Evolutionary conservation across 2,888 invertebrate species (phyloP), one percentile per base, ranked within the genome.

Genomic region (Morpho achilles): DNA sequence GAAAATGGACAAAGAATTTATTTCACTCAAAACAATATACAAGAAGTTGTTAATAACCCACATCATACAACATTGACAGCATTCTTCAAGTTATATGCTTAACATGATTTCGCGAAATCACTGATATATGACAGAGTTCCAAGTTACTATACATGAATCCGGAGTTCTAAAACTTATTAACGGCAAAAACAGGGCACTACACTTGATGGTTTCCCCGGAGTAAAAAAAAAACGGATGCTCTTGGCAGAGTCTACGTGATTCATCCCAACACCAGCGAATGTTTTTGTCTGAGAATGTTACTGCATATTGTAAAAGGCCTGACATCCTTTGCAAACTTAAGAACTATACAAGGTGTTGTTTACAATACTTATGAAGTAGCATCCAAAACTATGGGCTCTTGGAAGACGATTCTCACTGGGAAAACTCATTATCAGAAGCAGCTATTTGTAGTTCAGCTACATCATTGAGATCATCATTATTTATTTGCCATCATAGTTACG

Each of bases 391-490:
- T 66, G 64, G 69, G 41, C 65, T 68, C 54, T 65, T 72, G 60
- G 69, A 68, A 69, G 67, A 68, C 54, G 67, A 70, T 65, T 61
- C 61, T 64, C 67, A 70, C 57, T 69, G 68, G 70, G 65, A 70
- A 65, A 66, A 61, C 53, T 68, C 68, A 62, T 60, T 68, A 63
- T 62, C 57, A 59, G 71, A 72, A 67, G 67, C 69, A 50, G 64
- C 65, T 63, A 10, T 64, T 54, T 64, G 61, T 16, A 61, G 61
- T 66, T 65, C 64, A 58, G 59, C 67, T 65, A 67, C 48, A 63
- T 64, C 64, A 63, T 59, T 69, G 50, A 65, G 67, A 65, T 62
- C 16, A 16, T 16, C n/a, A n/a, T n/a, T n/a, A 67, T 67, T 67
- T 69, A 59, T 69, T 68, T 67, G 66, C 63, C 60, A 50, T 67